Evolutionary conservation across 2,888 invertebrate genomes (phyloP).

Genomic region (Chloroclystis v-ata): DNA sequence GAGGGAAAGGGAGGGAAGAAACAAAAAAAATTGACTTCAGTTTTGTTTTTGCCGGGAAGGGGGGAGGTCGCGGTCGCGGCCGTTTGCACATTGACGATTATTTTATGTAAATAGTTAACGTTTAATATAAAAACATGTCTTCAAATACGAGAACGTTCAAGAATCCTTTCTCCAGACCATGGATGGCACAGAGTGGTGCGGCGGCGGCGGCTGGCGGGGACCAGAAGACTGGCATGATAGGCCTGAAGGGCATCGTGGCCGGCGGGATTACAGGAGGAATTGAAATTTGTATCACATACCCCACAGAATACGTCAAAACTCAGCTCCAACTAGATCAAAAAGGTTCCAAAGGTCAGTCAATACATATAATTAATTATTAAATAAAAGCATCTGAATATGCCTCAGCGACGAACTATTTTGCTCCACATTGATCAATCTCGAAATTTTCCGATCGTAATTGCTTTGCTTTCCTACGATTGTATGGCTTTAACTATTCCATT

Average conservation of each 20-base stretch:
- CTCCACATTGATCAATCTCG: too few relatives aligned
- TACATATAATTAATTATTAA: too few relatives aligned
- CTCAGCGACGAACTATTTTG: too few relatives aligned
- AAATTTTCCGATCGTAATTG: slow-evolving; percentile 7
- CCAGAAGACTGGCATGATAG: slow-evolving; percentile 73
- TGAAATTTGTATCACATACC: slow-evolving; percentile 99
- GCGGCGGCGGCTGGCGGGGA: slow-evolving; percentile 82
- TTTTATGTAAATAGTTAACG: too few relatives aligned
- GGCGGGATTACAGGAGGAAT: slow-evolving; percentile 98
- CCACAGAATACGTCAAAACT: slow-evolving; percentile 99
- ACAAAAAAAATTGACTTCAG: slow-evolving; percentile 24
- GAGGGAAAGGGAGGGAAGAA: background rate
- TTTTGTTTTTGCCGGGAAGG: slow-evolving; percentile 16
- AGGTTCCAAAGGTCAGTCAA: slow-evolving; percentile 50
- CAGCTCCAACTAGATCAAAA: slow-evolving; percentile 99
- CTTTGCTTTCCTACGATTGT: background rate
- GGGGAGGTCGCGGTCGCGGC: slow-evolving; percentile 50
- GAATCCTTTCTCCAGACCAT: slow-evolving; percentile 81
- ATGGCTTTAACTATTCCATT: background rate
- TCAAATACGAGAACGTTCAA: slow-evolving; percentile 56
- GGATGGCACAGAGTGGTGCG: slow-evolving; percentile 85
- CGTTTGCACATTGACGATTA: slow-evolving; percentile 43
- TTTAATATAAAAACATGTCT: slow-evolving; percentile 51
- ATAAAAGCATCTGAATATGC: too few relatives aligned
- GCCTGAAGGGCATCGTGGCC: slow-evolving; percentile 95